Evolutionary conservation across 1,140 invertebrate species (phyloP).

Genomic region (Pomacea maculata): DNA sequence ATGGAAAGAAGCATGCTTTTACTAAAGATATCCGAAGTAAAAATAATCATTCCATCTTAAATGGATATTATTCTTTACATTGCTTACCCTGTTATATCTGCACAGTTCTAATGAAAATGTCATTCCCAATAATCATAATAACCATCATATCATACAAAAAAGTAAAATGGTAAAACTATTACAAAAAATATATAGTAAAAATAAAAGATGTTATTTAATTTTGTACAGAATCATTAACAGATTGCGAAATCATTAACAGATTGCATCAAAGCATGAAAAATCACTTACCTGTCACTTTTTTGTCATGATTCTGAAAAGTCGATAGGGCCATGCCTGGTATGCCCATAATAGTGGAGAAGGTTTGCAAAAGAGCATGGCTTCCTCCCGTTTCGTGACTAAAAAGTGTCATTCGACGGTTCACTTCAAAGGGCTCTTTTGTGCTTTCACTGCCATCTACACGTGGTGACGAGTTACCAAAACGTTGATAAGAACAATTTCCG

Average conservation of each 20-base stretch:
- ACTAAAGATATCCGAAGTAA: not conserved
- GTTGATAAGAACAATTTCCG: not conserved
- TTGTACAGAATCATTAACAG: not conserved
- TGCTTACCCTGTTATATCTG: too few relatives aligned
- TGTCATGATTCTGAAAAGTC: conserved; percentile 2
- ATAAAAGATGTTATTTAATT: not conserved
- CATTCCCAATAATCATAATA: not conserved
- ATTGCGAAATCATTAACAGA: too few relatives aligned
- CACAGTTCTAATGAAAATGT: not conserved
- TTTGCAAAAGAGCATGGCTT: not conserved
- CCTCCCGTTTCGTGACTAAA: not conserved
- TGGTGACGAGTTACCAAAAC: not conserved
- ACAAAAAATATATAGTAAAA: not conserved
- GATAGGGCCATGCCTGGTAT: not conserved
- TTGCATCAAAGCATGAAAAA: not conserved
- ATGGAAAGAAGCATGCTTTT: too few relatives aligned
- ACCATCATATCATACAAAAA: not conserved
- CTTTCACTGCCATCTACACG: not conserved
- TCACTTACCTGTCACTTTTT: not conserved
- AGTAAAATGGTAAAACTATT: not conserved
- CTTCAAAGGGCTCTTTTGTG: not conserved
- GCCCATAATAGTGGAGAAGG: not conserved
- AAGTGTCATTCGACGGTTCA: not conserved
- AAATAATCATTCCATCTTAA: not conserved
- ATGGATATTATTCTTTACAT: not conserved